Evolutionary conservation across 1,140 invertebrate genomes (phyloP).

Genomic region (Caenorhabditis inopinata): DNA sequence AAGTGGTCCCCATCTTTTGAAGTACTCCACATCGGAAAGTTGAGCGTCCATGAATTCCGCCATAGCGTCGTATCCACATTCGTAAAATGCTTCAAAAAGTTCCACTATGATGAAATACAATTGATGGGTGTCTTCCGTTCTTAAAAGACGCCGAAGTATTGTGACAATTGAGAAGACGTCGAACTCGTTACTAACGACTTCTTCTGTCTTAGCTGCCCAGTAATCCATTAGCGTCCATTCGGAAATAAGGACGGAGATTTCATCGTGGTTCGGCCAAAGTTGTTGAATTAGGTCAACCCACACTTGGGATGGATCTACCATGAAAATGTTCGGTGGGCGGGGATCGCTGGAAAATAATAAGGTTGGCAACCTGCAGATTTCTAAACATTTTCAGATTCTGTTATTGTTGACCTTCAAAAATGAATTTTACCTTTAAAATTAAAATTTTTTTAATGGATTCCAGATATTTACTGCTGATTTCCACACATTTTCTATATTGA

Average conservation of each 20-base stretch:
- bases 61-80: constrained; percentile 21
- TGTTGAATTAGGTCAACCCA: background rate
- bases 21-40: constrained; percentile 9
- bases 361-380: no score
- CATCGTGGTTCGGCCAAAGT: background rate
- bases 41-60: background rate
- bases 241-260: background rate
- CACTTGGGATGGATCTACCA: background rate
- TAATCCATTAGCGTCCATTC: background rate
- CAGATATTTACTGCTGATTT: no score
- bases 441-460: no score
- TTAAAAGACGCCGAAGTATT: background rate
- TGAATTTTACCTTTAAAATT: background rate
- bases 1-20: constrained; percentile 39
- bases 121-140: background rate
- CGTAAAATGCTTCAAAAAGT: constrained; percentile 29
- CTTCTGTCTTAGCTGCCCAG: background rate
- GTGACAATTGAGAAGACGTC: background rate
- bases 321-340: background rate
- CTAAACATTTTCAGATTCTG: no score
- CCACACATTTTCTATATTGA: no score
- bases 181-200: background rate
- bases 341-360: no score
- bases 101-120: background rate
- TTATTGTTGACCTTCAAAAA: no score